These are phyloP conservation scores for Drosophila erecta DNA, from an alignment of 1,140 invertebrate species.

Conservation along the genomic window DNA sequence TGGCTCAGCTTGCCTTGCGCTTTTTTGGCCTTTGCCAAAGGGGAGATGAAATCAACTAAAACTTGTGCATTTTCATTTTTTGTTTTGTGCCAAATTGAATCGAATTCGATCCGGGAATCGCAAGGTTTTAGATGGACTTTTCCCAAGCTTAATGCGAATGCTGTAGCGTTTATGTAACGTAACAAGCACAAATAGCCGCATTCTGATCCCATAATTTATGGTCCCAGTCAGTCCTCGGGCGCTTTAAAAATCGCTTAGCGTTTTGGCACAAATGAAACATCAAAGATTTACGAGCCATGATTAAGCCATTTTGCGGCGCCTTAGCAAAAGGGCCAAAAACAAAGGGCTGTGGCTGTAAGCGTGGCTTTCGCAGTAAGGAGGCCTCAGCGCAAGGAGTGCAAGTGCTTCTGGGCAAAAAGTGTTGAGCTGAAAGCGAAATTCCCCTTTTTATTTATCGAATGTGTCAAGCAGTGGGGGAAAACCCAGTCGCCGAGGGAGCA, in stretches of 20 bases:
- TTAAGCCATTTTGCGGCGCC: conserved; percentile 71
- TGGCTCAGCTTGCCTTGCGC: conserved; percentile 29
- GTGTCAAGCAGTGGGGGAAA: conserved; percentile 27
- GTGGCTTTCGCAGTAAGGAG: conserved; percentile 2
- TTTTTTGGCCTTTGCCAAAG: conserved; percentile 26
- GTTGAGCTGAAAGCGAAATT: conserved; percentile 66
- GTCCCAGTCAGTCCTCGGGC: conserved; percentile 35
- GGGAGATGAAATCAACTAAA: conserved; percentile 44
- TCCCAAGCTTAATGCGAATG: not conserved
- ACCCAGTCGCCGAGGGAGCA: not conserved
- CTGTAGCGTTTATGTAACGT: conserved; percentile 25
- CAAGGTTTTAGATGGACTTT: conserved; percentile 2
- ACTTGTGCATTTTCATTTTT: conserved; percentile 41
- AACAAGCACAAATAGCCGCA: conserved; percentile 60
- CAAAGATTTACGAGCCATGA: conserved; percentile 83
- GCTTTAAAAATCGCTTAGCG: conserved; percentile 80
- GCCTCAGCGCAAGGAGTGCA: conserved; percentile 43
- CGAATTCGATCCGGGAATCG: conserved; percentile 15
- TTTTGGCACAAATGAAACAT: conserved; percentile 81
- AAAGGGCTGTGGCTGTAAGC: conserved; percentile 29
- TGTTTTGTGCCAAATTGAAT: conserved; percentile 50
- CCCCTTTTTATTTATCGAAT: conserved; percentile 63
- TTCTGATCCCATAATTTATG: conserved; percentile 68
- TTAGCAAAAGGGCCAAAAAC: conserved; percentile 44
- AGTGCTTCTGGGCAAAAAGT: conserved; percentile 60